A percentile compares a stretch with the other conserved stretches of the same genome.
Conservation (phyloP, 2,113 vertebrate species). For the Ivindomyrus marchei region DNA sequence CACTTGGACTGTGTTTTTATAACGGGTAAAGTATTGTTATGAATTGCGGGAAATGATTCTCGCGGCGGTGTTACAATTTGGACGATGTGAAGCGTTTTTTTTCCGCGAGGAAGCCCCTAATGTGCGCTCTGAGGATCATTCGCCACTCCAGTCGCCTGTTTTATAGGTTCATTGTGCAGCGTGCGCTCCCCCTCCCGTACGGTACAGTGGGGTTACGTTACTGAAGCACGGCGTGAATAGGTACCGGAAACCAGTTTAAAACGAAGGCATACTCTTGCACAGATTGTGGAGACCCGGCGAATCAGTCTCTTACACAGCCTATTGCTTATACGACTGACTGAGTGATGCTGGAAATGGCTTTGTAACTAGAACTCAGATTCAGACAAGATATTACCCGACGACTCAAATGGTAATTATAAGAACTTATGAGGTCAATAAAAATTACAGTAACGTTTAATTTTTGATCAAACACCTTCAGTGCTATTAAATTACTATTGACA, state of each 20-base stretch:
- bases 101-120: slow-evolving; percentile 46
- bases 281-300: slow-evolving; percentile 57
- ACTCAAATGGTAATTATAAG: not conserved
- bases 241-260: slow-evolving; percentile 49
- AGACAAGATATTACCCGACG: not conserved
- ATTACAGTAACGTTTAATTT: not conserved
- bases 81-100: slow-evolving; percentile 35
- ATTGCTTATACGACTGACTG: slow-evolving; percentile 61
- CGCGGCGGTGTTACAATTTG: slow-evolving; percentile 38
- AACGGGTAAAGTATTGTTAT: slow-evolving; percentile 28
- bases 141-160: slow-evolving; percentile 47
- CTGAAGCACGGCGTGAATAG: slow-evolving; percentile 55
- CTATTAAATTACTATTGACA: not conserved
- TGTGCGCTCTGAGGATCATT: slow-evolving; percentile 43
- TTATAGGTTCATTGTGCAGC: slow-evolving; percentile 52
- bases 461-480: not conserved
- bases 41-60: slow-evolving; percentile 26
- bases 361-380: slow-evolving; percentile 35
- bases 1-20: slow-evolving; percentile 32
- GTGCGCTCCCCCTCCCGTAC: slow-evolving; percentile 63
- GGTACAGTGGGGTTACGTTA: slow-evolving; percentile 54
- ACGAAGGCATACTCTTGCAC: slow-evolving; percentile 55
- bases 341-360: slow-evolving; percentile 63
- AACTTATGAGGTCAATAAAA: slow-evolving; percentile 2
- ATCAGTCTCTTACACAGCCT: slow-evolving; percentile 50